Evolutionary conservation across 2,888 invertebrate species (phyloP), one percentile per base, ranked within the genome.

Genomic region (Lacanobia oleracea): DNA sequence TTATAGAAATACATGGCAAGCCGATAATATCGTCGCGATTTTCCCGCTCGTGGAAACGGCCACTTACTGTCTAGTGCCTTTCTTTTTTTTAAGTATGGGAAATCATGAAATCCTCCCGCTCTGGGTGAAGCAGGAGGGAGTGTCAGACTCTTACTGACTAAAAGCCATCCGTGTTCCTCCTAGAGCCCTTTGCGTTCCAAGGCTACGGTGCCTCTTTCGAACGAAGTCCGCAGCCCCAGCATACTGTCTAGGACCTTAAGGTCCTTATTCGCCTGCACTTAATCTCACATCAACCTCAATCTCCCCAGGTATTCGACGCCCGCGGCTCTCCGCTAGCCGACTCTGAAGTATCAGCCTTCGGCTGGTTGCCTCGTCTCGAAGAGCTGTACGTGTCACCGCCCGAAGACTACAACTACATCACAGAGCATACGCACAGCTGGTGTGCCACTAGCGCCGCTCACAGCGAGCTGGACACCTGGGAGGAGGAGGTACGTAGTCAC

Each of bases 261-360:
- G 12, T 10, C 51, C 9, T 4, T 10, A 51, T 51, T 21, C 5
- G 51, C 21, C 51, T 50, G 50, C 18, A n/a, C n/a, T 7, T 50
- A 6, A 9, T 27, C 0, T 23, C 51, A 37, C 18, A n/a, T 8
- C 7, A 18, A 21, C 33, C 8, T 5, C 2, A 21, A 53, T 18
- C 0, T 16, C 12, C 12, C 0, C 83, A 96, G 96, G 77, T 91
- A 0, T 62, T 96, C 5, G 96, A 96, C 73, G 82, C 94, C 0
- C 92, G 95, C 12, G 94, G 93, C 0, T 94, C 94, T 0, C 94
- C 95, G 0, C 90, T 96, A 0, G 93, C 94, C 0, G 96, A 96
- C 84, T 94, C 95, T 0, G 96, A 96, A 67, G 92, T 96, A 45
- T 93, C 95, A 0, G 93, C 95, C 0, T 86, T 96, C 43, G 94